Conservation (phyloP, 2,113 vertebrate species). For the Hystrix brachyura region DNA sequence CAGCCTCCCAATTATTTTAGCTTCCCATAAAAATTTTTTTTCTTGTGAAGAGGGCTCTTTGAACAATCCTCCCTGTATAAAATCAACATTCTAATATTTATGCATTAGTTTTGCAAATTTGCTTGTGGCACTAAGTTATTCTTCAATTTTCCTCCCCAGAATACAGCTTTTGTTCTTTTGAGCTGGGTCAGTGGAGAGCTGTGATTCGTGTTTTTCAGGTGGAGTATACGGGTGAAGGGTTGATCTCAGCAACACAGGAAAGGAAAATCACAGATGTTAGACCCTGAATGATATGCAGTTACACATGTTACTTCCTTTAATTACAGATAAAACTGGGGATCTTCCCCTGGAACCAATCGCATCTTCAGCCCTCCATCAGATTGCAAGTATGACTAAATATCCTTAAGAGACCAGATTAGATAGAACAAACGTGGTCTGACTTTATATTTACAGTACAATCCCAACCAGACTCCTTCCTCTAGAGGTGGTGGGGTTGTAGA, state of each 20-base stretch:
- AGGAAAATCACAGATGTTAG: not conserved
- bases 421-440: not conserved
- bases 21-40: not conserved
- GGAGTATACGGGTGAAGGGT: not conserved
- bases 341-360: not conserved
- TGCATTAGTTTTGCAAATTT: not conserved
- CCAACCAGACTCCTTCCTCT: not conserved
- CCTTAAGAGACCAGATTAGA: not conserved
- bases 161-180: not conserved
- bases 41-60: not conserved
- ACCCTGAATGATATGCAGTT: not conserved
- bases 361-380: not conserved
- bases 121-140: not conserved
- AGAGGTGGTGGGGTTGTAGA: not conserved
- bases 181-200: not conserved
- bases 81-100: constrained; percentile 13
- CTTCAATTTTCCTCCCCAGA: not conserved
- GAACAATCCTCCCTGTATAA: constrained; percentile 31
- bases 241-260: not conserved
- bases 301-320: not conserved
- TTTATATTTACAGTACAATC: not conserved
- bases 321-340: not conserved
- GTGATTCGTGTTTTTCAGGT: constrained; percentile 34
- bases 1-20: not conserved
- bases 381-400: not conserved